These are phyloP conservation scores for Diarsia mendica DNA, from an alignment of 2,888 invertebrate genomes.

Conservation along the genomic window DNA sequence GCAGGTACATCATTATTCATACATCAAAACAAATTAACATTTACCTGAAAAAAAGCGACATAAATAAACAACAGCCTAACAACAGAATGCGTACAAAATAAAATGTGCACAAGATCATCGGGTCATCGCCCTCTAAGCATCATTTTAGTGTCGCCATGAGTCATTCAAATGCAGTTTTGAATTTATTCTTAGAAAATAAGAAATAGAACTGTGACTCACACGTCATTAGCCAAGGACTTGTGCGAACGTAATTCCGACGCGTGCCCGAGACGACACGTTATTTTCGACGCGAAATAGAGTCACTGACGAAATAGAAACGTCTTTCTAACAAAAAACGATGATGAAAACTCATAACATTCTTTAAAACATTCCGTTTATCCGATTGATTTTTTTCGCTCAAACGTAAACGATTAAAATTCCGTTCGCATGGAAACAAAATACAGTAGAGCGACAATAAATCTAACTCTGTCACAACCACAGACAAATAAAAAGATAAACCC, in stretches of 20 bases:
- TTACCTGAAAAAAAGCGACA: slow-evolving; percentile 23
- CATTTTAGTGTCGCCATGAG: slow-evolving; percentile 79
- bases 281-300: slow-evolving; percentile 70
- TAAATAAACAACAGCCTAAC: slow-evolving; percentile 45
- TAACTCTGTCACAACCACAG: slow-evolving; percentile 47
- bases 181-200: slow-evolving; percentile 88
- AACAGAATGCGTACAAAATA: slow-evolving; percentile 56
- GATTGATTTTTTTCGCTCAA: slow-evolving; percentile 27
- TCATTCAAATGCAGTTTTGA: slow-evolving; percentile 87
- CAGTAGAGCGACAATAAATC: slow-evolving; percentile 42
- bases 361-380: slow-evolving; percentile 14
- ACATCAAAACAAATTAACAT: slow-evolving; percentile 22
- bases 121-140: slow-evolving; percentile 81
- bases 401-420: slow-evolving; percentile 36
- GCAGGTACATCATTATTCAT: slow-evolving; percentile 2
- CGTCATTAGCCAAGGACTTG: slow-evolving; percentile 84
- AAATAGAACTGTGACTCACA: slow-evolving; percentile 86
- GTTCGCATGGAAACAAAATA: slow-evolving; percentile 31
- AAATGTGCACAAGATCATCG: slow-evolving; percentile 77
- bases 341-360: slow-evolving; percentile 36
- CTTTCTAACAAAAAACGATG: slow-evolving; percentile 46
- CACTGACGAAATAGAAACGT: slow-evolving; percentile 62
- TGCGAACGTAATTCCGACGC: slow-evolving; percentile 65
- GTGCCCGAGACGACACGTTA: slow-evolving; percentile 69
- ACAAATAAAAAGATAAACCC: slow-evolving; percentile 46